These are phyloP conservation scores for Argopecten irradians DNA, from an alignment of 1,140 invertebrate species.

Conservation along the genomic window DNA sequence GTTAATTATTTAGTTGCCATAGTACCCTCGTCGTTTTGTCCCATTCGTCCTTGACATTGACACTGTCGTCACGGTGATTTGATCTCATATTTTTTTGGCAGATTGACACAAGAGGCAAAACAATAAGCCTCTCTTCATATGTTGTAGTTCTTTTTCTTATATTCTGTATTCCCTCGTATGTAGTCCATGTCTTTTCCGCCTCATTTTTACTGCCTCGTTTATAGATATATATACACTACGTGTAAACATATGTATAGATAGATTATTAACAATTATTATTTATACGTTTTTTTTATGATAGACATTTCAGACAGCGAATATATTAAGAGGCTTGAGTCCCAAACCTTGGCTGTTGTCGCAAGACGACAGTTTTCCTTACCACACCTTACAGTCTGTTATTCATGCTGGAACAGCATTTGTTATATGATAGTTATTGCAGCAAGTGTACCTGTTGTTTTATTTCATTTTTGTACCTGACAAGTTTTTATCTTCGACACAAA, in stretches of 20 bases:
- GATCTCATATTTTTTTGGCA: neutral
- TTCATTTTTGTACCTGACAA: neutral
- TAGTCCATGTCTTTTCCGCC: neutral
- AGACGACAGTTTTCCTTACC: neutral
- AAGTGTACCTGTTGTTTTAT: neutral
- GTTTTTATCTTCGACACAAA: conserved; percentile 7
- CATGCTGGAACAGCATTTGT: neutral
- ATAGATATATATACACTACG: neutral
- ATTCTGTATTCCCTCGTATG: neutral
- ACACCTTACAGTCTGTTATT: neutral
- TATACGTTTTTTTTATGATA: neutral
- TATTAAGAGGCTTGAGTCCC: neutral
- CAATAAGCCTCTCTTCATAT: neutral
- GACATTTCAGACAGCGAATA: neutral
- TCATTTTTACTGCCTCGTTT: neutral
- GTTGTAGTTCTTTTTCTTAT: neutral
- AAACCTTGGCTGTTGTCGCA: neutral
- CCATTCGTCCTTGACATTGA: neutral
- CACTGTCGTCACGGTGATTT: neutral
- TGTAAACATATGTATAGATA: neutral
- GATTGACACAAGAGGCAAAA: neutral
- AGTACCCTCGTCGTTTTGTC: neutral
- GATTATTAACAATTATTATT: neutral
- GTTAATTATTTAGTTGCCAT: neutral
- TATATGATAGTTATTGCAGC: neutral